Conservation (phyloP, 1,140 invertebrate species). For the Andrena cerasifolii region DNA sequence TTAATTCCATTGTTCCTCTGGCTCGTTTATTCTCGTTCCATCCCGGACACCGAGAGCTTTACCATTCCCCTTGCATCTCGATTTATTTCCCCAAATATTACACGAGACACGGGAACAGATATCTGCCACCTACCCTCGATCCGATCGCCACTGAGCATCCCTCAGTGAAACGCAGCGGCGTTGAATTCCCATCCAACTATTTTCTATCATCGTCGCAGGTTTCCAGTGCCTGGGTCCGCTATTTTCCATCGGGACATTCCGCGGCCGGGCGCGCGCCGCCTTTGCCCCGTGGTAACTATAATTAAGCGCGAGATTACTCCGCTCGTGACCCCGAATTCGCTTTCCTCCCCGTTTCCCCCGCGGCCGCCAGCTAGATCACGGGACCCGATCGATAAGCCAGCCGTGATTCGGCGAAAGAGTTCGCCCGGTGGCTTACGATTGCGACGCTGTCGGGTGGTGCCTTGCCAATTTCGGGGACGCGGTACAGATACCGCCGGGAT, state of each 20-base stretch:
- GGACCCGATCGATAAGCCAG: not conserved
- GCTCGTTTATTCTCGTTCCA: no score
- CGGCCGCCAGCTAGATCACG: not conserved
- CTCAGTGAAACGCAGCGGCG: not conserved
- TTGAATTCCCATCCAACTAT: slow-evolving; percentile 6
- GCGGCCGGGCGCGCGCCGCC: not conserved
- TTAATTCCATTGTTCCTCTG: no score
- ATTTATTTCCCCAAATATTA: no score
- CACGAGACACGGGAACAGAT: no score
- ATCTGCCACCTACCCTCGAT: no score
- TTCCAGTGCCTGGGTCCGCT: not conserved
- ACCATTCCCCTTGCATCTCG: no score
- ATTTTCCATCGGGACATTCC: not conserved
- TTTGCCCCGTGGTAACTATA: not conserved
- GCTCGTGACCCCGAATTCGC: not conserved
- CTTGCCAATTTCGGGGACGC: slow-evolving; percentile 3
- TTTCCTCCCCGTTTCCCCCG: not conserved
- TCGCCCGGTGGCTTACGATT: not conserved
- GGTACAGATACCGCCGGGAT: not conserved
- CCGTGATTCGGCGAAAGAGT: not conserved
- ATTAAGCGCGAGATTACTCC: not conserved
- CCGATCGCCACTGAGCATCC: no score
- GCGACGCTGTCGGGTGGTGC: not conserved
- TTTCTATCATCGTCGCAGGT: not conserved
- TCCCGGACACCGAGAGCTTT: no score